Evolutionary conservation across 2,888 invertebrate species (phyloP).

Genomic region (Campopleginae sp.): DNA sequence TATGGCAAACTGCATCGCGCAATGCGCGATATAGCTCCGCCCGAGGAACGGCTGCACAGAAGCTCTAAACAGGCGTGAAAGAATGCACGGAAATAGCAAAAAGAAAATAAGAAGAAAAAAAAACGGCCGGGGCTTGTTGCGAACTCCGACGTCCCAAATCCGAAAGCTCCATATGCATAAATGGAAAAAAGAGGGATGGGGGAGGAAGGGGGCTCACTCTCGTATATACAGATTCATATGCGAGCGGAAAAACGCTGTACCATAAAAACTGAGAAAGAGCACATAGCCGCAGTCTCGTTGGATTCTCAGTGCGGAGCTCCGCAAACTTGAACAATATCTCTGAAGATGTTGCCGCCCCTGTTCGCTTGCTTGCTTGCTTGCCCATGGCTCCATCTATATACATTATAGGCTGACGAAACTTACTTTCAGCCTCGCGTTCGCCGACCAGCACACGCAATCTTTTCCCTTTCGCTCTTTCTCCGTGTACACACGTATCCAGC

Average conservation of each 20-base stretch:
- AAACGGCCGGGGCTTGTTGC: background rate
- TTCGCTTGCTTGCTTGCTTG: conserved; percentile 63
- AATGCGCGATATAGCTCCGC: background rate
- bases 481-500: background rate
- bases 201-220: background rate
- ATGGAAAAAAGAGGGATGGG: too few species aligned
- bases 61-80: conserved; percentile 11
- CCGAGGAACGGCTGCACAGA: background rate
- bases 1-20: conserved; percentile 9
- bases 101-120: background rate
- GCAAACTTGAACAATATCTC: conserved; percentile 77
- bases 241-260: background rate
- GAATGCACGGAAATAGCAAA: background rate
- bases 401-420: conserved; percentile 73
- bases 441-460: conserved; percentile 21
- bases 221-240: background rate
- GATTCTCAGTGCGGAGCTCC: conserved; percentile 50
- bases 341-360: conserved; percentile 71
- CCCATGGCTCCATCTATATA: conserved; percentile 61
- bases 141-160: conserved; percentile 5
- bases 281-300: conserved; percentile 25
- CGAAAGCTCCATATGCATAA: conserved; percentile 10
- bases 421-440: conserved; percentile 58
- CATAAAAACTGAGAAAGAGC: conserved; percentile 53
- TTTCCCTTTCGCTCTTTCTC: conserved; percentile 6